A percentile compares a stretch with the other conserved stretches of the same genome.
phyloP scores from a whole-genome alignment of 2,797 vertebrate genomes.

The Hafferia zeledoni region DNA sequence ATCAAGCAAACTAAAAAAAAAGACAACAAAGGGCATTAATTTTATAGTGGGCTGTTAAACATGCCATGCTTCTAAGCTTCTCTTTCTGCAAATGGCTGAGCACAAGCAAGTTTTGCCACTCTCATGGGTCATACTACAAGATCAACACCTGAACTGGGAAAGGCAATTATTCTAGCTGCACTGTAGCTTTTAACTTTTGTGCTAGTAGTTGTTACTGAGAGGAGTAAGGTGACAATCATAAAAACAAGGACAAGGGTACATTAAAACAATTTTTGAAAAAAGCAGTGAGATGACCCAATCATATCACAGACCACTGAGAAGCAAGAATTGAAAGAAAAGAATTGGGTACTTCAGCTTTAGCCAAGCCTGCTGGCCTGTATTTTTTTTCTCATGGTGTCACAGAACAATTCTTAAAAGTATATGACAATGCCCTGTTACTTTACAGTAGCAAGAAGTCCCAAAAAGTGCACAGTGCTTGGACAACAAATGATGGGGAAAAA shows the following conservation, averaged over 20 bases:
- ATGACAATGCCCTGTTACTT: background rate
- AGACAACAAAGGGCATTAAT: background rate
- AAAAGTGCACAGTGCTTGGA: background rate
- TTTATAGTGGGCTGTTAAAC: background rate
- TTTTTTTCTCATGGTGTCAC: background rate
- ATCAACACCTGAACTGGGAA: background rate
- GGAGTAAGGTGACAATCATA: background rate
- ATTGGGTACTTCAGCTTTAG: background rate
- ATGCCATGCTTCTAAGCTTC: background rate
- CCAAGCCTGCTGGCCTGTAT: background rate
- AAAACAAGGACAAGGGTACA: background rate
- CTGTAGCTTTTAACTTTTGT: background rate
- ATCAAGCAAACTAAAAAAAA: background rate
- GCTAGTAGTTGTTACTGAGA: background rate
- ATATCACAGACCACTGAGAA: background rate
- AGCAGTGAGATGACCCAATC: background rate
- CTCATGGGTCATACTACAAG: background rate
- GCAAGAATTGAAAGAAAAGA: background rate
- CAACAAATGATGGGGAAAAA: fast-evolving
- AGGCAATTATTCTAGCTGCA: background rate
- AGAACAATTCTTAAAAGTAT: background rate
- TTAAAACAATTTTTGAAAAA: background rate
- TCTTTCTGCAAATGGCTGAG: background rate
- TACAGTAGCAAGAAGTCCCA: background rate
- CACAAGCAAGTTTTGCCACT: background rate